phyloP scores from a whole-genome alignment of 2,797 vertebrate genomes.

The Syngnathus acus region DNA sequence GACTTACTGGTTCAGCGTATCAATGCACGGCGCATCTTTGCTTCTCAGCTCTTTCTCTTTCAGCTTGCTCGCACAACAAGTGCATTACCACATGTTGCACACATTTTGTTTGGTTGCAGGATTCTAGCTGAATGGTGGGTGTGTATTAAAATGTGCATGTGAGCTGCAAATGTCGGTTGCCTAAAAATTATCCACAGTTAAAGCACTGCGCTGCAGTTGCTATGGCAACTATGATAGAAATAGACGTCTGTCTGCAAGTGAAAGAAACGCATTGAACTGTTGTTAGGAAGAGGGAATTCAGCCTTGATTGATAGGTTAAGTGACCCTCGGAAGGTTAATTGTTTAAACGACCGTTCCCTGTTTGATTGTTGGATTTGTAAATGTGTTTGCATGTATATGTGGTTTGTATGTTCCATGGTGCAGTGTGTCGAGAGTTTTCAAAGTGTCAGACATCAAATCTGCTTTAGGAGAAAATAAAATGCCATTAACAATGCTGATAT shows the following conservation, averaged over 20 bases:
- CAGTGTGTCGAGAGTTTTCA: background rate
- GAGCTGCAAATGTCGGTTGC: constrained; percentile 54
- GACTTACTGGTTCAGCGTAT: constrained; percentile 45
- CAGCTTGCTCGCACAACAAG: constrained; percentile 20
- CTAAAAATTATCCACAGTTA: constrained; percentile 72
- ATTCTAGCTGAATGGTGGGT: constrained; percentile 7
- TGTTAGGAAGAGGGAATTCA: constrained; percentile 53
- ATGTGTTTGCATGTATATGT: background rate
- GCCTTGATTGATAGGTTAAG: constrained; percentile 39
- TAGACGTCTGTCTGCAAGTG: constrained; percentile 73
- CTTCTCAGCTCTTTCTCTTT: constrained; percentile 35
- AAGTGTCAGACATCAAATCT: background rate
- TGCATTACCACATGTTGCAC: constrained; percentile 12
- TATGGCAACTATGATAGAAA: constrained; percentile 77
- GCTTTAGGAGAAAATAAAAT: background rate
- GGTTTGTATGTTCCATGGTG: background rate
- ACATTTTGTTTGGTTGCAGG: constrained; percentile 11
- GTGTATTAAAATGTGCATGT: constrained; percentile 37
- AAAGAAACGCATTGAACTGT: constrained; percentile 67
- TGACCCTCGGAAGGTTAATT: constrained; percentile 7
- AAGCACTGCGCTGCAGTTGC: constrained; percentile 74
- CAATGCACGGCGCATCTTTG: constrained; percentile 39
- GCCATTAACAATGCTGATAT: too few species aligned
- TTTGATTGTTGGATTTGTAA: constrained; percentile 14
- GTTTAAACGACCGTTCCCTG: constrained; percentile 12